phyloP scores from a whole-genome alignment of 2,888 invertebrate species.

The Dasypogon diadema region DNA sequence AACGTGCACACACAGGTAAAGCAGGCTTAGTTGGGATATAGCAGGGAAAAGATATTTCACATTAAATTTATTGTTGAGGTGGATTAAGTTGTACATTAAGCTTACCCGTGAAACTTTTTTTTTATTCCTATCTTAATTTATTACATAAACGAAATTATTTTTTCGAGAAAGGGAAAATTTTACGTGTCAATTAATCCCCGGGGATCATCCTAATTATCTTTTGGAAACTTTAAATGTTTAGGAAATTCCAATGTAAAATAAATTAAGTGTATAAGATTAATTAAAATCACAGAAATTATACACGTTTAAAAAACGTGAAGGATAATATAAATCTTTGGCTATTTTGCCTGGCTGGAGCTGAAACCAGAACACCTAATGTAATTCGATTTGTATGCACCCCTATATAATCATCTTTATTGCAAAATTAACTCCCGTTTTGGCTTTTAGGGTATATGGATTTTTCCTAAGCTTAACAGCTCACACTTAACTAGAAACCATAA shows the following conservation, averaged over 20 bases:
- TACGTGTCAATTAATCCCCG: neutral
- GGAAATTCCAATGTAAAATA: too few species aligned
- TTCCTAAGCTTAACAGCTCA: neutral
- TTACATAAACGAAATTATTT: constrained; percentile 26
- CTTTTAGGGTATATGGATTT: too few species aligned
- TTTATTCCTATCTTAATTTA: constrained; percentile 28
- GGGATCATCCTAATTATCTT: neutral
- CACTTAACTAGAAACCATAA: constrained; percentile 41
- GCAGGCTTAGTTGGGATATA: constrained; percentile 17
- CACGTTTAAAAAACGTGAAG: too few species aligned
- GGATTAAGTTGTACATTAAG: constrained; percentile 42
- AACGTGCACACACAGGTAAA: constrained; percentile 6
- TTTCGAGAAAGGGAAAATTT: neutral
- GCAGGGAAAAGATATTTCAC: constrained; percentile 13
- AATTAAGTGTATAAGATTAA: too few species aligned
- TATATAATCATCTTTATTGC: constrained; percentile 28
- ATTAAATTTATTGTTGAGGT: constrained; percentile 35
- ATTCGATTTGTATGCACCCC: constrained; percentile 43
- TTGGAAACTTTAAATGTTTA: too few species aligned
- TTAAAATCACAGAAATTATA: too few species aligned
- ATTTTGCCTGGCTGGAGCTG: too few species aligned
- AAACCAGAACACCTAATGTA: constrained; percentile 1
- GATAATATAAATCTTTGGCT: too few species aligned
- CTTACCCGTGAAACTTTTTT: constrained; percentile 8
- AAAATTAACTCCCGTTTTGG: constrained; percentile 21